A percentile compares a stretch with the other conserved stretches of the same genome.
Conservation (phyloP, 2,888 invertebrate species). For the Gymnosoma rotundatum region DNA sequence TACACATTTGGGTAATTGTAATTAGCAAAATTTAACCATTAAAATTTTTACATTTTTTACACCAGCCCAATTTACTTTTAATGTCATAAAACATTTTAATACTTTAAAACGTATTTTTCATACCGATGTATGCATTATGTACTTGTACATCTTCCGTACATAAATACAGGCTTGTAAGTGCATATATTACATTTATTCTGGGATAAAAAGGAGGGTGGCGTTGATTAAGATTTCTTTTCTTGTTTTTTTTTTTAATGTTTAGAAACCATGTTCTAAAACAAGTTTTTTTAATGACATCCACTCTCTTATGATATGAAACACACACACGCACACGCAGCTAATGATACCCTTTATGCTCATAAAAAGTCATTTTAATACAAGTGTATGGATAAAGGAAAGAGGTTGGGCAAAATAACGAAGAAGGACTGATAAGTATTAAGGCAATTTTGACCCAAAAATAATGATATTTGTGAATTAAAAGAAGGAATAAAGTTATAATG, state of each 20-base stretch:
- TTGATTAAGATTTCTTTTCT: constrained; percentile 48
- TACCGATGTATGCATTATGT: constrained; percentile 33
- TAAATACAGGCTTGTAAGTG: background rate
- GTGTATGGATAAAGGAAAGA: constrained; percentile 29
- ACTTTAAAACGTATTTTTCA: constrained; percentile 38
- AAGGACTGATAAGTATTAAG: background rate
- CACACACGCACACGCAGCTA: constrained; percentile 41
- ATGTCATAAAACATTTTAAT: constrained; percentile 47
- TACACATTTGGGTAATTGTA: constrained; percentile 59
- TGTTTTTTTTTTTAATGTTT: constrained; percentile 36
- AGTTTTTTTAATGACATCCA: constrained; percentile 65
- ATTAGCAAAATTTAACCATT: constrained; percentile 68
- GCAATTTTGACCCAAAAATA: too few species aligned
- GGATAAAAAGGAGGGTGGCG: constrained; percentile 42
- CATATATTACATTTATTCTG: constrained; percentile 12
- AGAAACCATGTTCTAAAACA: constrained; percentile 62
- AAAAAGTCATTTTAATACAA: constrained; percentile 69
- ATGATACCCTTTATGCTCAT: constrained; percentile 72
- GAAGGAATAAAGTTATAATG: too few species aligned
- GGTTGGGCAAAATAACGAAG: background rate
- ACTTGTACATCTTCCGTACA: background rate
- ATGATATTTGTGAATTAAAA: too few species aligned
- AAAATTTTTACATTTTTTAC: constrained; percentile 46
- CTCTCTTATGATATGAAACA: constrained; percentile 54
- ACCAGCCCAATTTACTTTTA: constrained; percentile 18